These are phyloP conservation scores for Nothobranchius furzeri DNA, from an alignment of 2,113 vertebrate genomes.

Conservation along the genomic window DNA sequence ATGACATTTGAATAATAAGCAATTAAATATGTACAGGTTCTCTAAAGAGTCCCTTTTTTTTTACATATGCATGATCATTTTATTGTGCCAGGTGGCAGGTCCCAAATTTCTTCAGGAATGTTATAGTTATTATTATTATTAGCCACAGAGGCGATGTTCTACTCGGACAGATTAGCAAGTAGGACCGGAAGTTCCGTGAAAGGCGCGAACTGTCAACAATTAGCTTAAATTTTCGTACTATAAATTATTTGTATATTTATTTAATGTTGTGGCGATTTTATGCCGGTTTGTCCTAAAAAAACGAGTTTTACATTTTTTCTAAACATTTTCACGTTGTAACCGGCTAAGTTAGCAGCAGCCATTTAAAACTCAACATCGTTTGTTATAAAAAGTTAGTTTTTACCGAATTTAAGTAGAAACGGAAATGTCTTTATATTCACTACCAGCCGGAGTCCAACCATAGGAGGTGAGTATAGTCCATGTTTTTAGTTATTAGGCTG, in stretches of 20 bases:
- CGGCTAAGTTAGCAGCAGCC: background rate
- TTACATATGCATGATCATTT: too few species aligned
- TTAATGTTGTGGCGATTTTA: accelerated
- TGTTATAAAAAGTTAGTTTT: background rate
- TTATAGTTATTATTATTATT: too few species aligned
- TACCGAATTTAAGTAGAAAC: background rate
- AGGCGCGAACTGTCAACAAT: constrained; percentile 68
- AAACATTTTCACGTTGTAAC: background rate
- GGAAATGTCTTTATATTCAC: background rate
- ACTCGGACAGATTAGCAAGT: constrained; percentile 21
- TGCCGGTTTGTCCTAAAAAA: background rate
- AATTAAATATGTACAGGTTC: too few species aligned
- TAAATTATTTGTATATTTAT: background rate
- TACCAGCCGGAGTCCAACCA: background rate
- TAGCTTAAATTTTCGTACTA: background rate
- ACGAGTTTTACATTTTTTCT: background rate
- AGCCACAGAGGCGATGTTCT: background rate
- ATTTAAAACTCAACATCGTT: background rate
- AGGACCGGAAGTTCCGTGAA: constrained; percentile 44
- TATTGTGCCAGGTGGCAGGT: too few species aligned
- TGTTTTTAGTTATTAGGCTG: background rate
- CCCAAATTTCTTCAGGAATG: too few species aligned
- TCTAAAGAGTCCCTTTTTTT: too few species aligned
- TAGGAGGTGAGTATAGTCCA: constrained; percentile 15
- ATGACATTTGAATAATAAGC: too few species aligned